Percentiles rank a stretch among this genome's conserved stretches.
These are phyloP conservation scores for Liolophura sinensis DNA, from an alignment of 1,140 invertebrate species.

Conservation along the genomic window DNA sequence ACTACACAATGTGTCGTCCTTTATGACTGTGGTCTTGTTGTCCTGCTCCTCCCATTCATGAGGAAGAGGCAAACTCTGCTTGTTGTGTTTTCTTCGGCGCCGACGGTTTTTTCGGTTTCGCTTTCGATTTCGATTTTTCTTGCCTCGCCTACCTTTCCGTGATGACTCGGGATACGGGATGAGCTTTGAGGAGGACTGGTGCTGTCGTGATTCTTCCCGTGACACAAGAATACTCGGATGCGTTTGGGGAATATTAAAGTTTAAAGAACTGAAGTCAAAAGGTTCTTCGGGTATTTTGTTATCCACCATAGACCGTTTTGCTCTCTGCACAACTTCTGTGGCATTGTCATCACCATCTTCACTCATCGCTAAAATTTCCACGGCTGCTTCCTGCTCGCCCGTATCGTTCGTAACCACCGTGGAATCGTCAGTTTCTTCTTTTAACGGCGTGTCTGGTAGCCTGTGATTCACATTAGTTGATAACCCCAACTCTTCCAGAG, in stretches of 20 bases:
- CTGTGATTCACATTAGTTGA: too few species aligned
- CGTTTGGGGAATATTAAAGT: conserved; percentile 31
- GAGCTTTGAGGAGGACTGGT: conserved; percentile 24
- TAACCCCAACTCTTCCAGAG: too few species aligned
- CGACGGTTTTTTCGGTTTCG: conserved; percentile 27
- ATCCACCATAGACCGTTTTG: conserved; percentile 5
- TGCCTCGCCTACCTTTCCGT: conserved; percentile 22
- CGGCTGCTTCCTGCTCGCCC: too few species aligned
- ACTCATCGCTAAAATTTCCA: too few species aligned
- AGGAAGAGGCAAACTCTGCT: conserved; percentile 24
- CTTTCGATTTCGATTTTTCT: conserved; percentile 19
- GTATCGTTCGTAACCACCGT: too few species aligned
- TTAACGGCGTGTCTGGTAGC: background rate
- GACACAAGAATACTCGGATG: conserved; percentile 46
- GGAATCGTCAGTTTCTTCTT: too few species aligned
- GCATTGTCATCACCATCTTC: too few species aligned
- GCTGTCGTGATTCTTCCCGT: conserved; percentile 32
- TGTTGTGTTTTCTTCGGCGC: conserved; percentile 21
- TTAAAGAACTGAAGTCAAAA: conserved; percentile 5
- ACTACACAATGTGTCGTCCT: conserved; percentile 35
- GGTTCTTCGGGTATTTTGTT: conserved; percentile 7
- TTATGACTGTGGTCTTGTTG: conserved; percentile 19
- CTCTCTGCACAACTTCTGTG: too few species aligned
- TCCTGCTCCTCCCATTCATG: conserved; percentile 39
- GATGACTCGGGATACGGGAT: conserved; percentile 41